Percentiles rank a stretch among this genome's conserved stretches.
These are phyloP conservation scores for Carapus acus DNA, from an alignment of 2,797 vertebrate genomes.

Conservation along the genomic window DNA sequence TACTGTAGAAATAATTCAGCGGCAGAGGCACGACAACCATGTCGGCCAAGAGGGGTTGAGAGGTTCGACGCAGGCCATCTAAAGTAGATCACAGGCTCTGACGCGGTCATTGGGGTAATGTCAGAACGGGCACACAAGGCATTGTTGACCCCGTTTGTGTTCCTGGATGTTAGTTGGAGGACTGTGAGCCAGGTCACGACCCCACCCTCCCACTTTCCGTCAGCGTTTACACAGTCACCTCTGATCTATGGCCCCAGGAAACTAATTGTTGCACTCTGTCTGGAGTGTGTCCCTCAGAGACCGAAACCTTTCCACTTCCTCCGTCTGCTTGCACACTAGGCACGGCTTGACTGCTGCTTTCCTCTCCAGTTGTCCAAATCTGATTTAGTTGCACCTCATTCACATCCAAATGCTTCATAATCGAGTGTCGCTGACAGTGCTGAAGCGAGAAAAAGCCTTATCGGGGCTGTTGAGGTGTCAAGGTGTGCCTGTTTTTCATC, in stretches of 20 bases:
- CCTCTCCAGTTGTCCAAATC: neutral
- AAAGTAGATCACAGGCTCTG: slow-evolving; percentile 24
- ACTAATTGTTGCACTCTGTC: too few relatives aligned
- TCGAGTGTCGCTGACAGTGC: too few relatives aligned
- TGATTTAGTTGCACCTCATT: slow-evolving; percentile 8
- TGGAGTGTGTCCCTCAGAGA: slow-evolving; percentile 12
- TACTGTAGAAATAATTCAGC: slow-evolving; percentile 53
- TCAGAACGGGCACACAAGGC: too few relatives aligned
- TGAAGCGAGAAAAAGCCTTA: too few relatives aligned
- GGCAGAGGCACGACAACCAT: slow-evolving; percentile 49
- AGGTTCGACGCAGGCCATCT: slow-evolving; percentile 33
- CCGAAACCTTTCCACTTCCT: slow-evolving; percentile 33
- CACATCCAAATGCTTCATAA: slow-evolving; percentile 21
- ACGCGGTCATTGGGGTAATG: too few relatives aligned
- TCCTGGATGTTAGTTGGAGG: too few relatives aligned
- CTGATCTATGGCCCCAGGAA: too few relatives aligned
- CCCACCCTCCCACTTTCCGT: slow-evolving; percentile 17
- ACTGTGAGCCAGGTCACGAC: slow-evolving; percentile 21
- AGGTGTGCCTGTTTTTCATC: slow-evolving; percentile 49
- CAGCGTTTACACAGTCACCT: too few relatives aligned
- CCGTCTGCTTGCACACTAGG: slow-evolving; percentile 7
- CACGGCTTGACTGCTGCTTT: slow-evolving; percentile 2
- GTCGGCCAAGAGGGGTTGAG: slow-evolving; percentile 40
- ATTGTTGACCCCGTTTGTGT: too few relatives aligned
- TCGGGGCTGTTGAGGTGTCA: too few relatives aligned